These are phyloP conservation scores for Clavelina lepadiformis DNA, from an alignment of 23 tunicate species.

Conservation along the genomic window DNA sequence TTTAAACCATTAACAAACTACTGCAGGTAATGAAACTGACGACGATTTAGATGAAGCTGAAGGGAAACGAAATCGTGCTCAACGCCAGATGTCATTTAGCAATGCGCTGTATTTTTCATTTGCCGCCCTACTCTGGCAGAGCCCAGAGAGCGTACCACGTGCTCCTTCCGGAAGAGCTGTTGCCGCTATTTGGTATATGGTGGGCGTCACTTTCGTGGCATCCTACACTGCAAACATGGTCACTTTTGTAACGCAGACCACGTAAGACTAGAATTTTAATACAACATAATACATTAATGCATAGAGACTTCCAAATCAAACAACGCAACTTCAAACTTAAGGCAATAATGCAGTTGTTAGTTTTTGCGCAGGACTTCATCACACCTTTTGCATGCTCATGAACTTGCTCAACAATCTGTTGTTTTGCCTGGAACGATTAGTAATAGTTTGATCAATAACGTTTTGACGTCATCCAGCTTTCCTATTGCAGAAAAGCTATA, in stretches of 20 bases:
- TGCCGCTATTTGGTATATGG: conserved; percentile 88
- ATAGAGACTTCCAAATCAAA: background rate
- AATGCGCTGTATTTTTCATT: conserved; percentile 81
- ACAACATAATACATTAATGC: background rate
- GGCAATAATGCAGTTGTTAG: background rate
- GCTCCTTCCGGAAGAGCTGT: conserved; percentile 73
- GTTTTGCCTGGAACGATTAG: conserved; percentile 43
- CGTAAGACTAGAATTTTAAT: conserved; percentile 18
- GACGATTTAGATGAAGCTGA: conserved; percentile 35
- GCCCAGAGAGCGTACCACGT: conserved; percentile 84
- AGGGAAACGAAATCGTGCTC: conserved; percentile 25
- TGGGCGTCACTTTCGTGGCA: conserved; percentile 77
- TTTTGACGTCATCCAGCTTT: conserved; percentile 40
- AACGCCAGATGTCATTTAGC: conserved; percentile 78
- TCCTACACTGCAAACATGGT: conserved; percentile 92
- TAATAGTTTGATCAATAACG: conserved; percentile 28
- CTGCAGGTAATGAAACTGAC: too few relatives aligned
- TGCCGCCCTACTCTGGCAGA: conserved; percentile 90
- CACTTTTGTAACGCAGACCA: conserved; percentile 44
- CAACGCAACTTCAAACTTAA: background rate
- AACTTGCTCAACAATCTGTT: conserved; percentile 27
- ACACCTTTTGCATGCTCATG: conserved; percentile 20
- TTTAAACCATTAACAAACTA: too few relatives aligned
- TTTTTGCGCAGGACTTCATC: conserved; percentile 12
- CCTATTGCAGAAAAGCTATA: conserved; percentile 50